Evolutionary conservation across 2,113 vertebrate genomes (phyloP), one percentile per base, ranked within the genome.

Genomic region (Chlorocebus sabaeus): DNA sequence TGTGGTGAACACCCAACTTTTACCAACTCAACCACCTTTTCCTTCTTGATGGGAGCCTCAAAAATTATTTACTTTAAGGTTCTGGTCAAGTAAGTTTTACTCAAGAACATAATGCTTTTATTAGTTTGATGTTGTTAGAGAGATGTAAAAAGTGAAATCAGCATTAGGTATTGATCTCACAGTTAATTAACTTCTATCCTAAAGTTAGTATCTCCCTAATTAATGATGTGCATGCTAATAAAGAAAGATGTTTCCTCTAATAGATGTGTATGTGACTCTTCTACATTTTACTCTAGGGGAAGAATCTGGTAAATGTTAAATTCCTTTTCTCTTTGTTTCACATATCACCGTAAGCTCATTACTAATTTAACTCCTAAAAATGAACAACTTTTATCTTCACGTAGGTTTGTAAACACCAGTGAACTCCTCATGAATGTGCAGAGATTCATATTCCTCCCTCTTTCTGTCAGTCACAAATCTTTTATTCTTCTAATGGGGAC

Each of bases 181-280:
- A 96, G 92, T 96, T 98, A 98, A 98, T 96, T 95, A 97, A 93
- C 83, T 90, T 93, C 83, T 92, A 73, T 95, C 70, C 61, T 96
- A 52, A 96, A 96, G 84, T 94, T 73, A 61, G 68, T 89, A 68
- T 95, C 89, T 91, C 45, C 27, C 68, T 95, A 96, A 97, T 96
- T 97, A 97, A 96, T 85, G 90, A 43, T 67, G 16, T 43, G 7
- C 45, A 79, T 88, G 43, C 78, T 96, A 88, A 97, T 79, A 89
- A 95, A 97, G 93, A 75, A 96, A 95, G 43, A 91, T 67, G 48
- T 76, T 82, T 25, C 75, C 73, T 40, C 20, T 67, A 87, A 79
- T 73, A 75, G 70, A 95, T 81, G 75, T 22, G 30, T 67, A 70
- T 93, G 96, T 96, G 80, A 96, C 76, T 97, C 68, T 83, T 73